Evolutionary conservation across 2,113 vertebrate species (phyloP), one percentile per base, ranked within the genome.

Genomic region (Tympanuchus pallidicinctus): DNA sequence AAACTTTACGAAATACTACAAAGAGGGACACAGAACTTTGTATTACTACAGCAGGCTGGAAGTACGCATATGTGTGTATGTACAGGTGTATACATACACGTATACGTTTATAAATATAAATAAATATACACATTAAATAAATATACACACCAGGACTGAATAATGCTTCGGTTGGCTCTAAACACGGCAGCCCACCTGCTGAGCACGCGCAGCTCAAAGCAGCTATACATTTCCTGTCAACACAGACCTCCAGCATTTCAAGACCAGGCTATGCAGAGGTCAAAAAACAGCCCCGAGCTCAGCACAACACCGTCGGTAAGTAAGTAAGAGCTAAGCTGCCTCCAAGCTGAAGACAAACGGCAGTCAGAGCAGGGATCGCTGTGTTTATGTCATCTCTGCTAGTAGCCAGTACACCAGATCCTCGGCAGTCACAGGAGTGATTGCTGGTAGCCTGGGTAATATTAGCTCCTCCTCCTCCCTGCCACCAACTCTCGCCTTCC

Each of bases 11-110:
- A 88, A 90, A 40, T 10, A 43, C 10, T 48, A 47, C 30, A 47
- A 42, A 82, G 32, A 48, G 2, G 4, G 48, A 32, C 45, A 25
- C 18, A 54, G 54, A 24, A 16, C 43, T 78, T 34, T 86, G n/a
- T 13, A 43, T 60, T 59, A 38, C 22, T 47, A n/a, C 17, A 40
- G 32, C 1, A 71, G 15, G 2, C 19, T 56, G 4, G 4, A 86
- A 83, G 40, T 4, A 36, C 14, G 16, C 7, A 8, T n/a, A 10
- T n/a, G 10, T 42, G 13, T n/a, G 10, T 50, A 7, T 8, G 7
- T 17, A 27, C 0, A n/a, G 6, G 60, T 2, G 65, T 3, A 42
- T 1, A 48, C 3, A 70, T 0, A 27, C 1, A 17, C 6, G 24
- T 18, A 28, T 3, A 30, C 10, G 19, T 4, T 19, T 5, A 45